Conservation (phyloP, 2,797 vertebrate genomes). For the Melanotaenia parkinsoni region DNA sequence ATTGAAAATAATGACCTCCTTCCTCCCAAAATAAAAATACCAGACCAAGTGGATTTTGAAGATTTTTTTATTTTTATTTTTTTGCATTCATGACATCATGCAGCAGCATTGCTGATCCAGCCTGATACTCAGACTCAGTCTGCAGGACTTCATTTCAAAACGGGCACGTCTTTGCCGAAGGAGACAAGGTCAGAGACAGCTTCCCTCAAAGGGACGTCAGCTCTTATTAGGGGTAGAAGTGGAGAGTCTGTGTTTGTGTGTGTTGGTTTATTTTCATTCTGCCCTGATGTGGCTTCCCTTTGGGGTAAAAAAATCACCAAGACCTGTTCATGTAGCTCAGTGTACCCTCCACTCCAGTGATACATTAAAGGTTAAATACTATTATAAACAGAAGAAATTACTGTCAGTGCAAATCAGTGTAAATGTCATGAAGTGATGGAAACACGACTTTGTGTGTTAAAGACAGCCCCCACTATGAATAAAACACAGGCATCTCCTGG, state of each 20-base stretch:
- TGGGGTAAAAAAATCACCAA: neutral
- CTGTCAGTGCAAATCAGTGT: neutral
- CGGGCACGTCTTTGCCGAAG: conserved; percentile 24
- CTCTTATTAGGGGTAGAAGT: conserved; percentile 28
- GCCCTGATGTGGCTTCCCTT: neutral
- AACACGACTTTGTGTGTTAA: neutral
- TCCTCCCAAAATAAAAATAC: neutral
- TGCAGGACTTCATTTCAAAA: conserved; percentile 8
- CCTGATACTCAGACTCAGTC: neutral
- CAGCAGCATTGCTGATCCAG: neutral
- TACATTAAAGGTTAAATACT: neutral
- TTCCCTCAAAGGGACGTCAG: conserved; percentile 35
- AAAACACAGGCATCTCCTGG: conserved; percentile 24
- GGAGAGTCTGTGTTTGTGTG: conserved; percentile 13
- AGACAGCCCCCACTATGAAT: conserved; percentile 32
- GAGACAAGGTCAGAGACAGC: conserved; percentile 39
- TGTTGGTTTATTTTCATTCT: conserved; percentile 15
- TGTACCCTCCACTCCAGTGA: neutral
- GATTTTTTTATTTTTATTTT: neutral
- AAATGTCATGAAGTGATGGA: conserved; percentile 1
- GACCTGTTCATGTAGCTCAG: neutral
- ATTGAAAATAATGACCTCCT: neutral
- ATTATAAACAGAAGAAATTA: neutral
- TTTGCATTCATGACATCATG: neutral
- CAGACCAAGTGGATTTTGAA: neutral